Conservation (phyloP, 2,888 invertebrate species). For the Crioceris asparagi region DNA sequence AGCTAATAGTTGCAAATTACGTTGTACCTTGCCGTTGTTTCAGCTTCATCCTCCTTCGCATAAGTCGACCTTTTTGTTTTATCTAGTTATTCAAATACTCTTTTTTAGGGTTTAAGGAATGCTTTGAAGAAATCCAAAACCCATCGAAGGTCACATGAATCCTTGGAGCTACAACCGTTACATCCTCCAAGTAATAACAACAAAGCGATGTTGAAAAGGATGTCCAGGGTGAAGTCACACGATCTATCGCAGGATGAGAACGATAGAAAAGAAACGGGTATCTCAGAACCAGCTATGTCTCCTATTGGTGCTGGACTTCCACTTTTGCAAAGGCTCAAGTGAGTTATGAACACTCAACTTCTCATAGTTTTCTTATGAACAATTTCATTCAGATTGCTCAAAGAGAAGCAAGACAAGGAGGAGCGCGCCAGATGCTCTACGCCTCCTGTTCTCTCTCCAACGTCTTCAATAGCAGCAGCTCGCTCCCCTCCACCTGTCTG, state of each 20-base stretch:
- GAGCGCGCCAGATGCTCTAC: slow-evolving; percentile 42
- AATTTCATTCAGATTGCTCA: slow-evolving; percentile 46
- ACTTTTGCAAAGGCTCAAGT: slow-evolving; percentile 58
- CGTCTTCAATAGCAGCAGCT: slow-evolving; percentile 46
- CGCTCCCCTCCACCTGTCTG: slow-evolving; percentile 41
- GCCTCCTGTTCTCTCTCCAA: slow-evolving; percentile 47
- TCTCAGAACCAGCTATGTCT: slow-evolving; percentile 41
- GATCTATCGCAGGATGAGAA: slow-evolving; percentile 47
- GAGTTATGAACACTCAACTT: slow-evolving; percentile 4
- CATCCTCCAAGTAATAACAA: slow-evolving; percentile 35
- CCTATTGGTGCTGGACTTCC: slow-evolving; percentile 80
- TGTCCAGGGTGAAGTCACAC: slow-evolving; percentile 65
- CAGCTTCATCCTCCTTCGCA: no score
- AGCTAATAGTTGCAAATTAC: no score
- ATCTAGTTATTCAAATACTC: slow-evolving; percentile 10
- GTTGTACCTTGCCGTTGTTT: no score
- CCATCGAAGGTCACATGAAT: slow-evolving; percentile 49
- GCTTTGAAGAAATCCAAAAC: slow-evolving; percentile 48
- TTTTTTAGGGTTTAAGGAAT: slow-evolving; percentile 46
- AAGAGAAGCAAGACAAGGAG: slow-evolving; percentile 68
- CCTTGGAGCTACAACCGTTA: slow-evolving; percentile 58
- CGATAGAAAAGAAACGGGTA: slow-evolving; percentile 25
- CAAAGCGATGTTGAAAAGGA: slow-evolving; percentile 56
- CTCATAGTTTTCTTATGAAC: background rate
- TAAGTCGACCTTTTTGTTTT: no score